phyloP scores from a whole-genome alignment of 2,797 vertebrate species.

The Botia almorhae region DNA sequence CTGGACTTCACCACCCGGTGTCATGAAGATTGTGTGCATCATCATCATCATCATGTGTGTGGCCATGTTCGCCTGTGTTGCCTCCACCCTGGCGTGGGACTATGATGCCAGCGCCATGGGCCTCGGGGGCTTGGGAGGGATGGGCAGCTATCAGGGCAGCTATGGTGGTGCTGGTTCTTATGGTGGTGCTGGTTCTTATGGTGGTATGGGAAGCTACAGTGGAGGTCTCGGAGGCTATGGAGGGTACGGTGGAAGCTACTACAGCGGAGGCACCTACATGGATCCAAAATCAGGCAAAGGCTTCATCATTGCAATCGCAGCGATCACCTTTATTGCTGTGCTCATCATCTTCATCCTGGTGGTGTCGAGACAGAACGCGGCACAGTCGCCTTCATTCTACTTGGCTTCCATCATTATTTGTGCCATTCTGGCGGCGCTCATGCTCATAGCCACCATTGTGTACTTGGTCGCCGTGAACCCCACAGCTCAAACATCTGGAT shows the following conservation, averaged over 20 bases:
- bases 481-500: conserved; percentile 84
- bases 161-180: too few species aligned
- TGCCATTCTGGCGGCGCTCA: conserved; percentile 80
- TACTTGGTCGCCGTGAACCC: conserved; percentile 90
- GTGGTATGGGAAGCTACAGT: conserved; percentile 8
- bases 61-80: conserved; percentile 88
- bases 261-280: conserved; percentile 66
- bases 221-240: conserved; percentile 36
- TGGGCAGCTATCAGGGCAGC: conserved; percentile 46
- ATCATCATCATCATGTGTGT: conserved; percentile 88
- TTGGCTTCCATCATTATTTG: conserved; percentile 80
- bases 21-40: conserved; percentile 88
- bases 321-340: conserved; percentile 83
- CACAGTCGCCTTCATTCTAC: conserved; percentile 83
- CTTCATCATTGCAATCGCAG: conserved; percentile 86
- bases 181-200: not conserved
- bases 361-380: conserved; percentile 77
- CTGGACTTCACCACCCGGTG: conserved; percentile 89
- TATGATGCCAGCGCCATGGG: conserved; percentile 77
- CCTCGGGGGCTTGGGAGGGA: conserved; percentile 63
- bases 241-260: conserved; percentile 47
- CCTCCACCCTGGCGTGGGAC: conserved; percentile 90
- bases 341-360: conserved; percentile 85
- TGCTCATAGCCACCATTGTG: conserved; percentile 89
- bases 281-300: conserved; percentile 85